Conservation (phyloP, 2,113 vertebrate species). For the Bettongia penicillata region DNA sequence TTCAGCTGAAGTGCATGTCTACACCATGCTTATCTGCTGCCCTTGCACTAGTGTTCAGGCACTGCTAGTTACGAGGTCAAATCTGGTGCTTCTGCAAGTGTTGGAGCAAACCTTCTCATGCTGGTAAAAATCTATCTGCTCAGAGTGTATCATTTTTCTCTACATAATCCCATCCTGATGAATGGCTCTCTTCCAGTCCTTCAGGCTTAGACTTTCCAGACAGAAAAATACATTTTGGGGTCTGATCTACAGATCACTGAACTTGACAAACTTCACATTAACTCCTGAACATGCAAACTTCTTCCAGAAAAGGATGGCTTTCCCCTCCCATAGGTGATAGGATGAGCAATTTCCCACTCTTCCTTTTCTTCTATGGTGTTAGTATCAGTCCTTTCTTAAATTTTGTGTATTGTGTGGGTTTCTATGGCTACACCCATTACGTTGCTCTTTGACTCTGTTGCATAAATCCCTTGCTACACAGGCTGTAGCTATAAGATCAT, state of each 20-base stretch:
- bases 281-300: slow-evolving; percentile 93
- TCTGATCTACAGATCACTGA: slow-evolving; percentile 92
- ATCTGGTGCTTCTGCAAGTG: slow-evolving; percentile 93
- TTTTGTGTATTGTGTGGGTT: slow-evolving; percentile 85
- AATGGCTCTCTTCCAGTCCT: slow-evolving; percentile 78
- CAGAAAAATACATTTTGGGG: slow-evolving; percentile 92
- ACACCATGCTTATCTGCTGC: slow-evolving; percentile 85
- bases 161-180: background rate
- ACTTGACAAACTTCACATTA: slow-evolving; percentile 92
- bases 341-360: background rate
- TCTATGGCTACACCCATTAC: slow-evolving; percentile 86
- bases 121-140: slow-evolving; percentile 94
- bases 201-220: slow-evolving; percentile 92
- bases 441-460: slow-evolving; percentile 83
- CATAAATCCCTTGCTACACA: slow-evolving; percentile 89
- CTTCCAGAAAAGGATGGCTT: slow-evolving; percentile 91
- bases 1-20: slow-evolving; percentile 83
- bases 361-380: slow-evolving; percentile 83
- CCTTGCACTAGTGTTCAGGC: slow-evolving; percentile 85
- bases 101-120: slow-evolving; percentile 92
- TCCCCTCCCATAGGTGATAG: slow-evolving; percentile 92
- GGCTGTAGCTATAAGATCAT: slow-evolving; percentile 93
- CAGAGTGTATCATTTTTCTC: slow-evolving; percentile 80
- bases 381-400: slow-evolving; percentile 86
- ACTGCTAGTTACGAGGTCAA: slow-evolving; percentile 90